Conservation (phyloP, 2,113 vertebrate species). For the Cyanoliseus patagonus region DNA sequence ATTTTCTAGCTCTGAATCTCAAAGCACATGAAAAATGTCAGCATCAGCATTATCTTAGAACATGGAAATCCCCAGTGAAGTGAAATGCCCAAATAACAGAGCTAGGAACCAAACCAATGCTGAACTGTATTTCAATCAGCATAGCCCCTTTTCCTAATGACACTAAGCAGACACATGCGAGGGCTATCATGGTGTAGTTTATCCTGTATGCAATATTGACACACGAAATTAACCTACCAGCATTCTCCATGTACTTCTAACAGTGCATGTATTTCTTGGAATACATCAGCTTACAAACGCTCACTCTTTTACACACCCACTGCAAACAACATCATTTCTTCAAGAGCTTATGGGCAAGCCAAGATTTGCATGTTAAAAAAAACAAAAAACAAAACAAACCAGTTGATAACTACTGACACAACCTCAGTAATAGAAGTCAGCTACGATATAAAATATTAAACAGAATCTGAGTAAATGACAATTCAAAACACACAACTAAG, state of each 20-base stretch:
- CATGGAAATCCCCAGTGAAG: background rate
- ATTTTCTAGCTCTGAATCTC: background rate
- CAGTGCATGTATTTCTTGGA: background rate
- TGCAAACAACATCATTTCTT: background rate
- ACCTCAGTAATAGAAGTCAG: background rate
- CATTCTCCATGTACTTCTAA: background rate
- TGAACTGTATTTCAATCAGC: background rate
- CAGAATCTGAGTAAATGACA: background rate
- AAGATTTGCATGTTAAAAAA: background rate
- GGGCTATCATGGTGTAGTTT: accelerated
- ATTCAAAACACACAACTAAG: background rate
- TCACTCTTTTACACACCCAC: accelerated
- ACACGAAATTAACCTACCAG: background rate
- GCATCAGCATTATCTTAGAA: background rate
- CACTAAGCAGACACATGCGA: background rate
- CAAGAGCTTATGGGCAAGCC: background rate
- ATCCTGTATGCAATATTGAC: background rate
- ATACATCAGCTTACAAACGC: background rate
- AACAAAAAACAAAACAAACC: accelerated
- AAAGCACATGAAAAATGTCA: background rate
- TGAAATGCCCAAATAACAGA: background rate
- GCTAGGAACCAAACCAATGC: background rate
- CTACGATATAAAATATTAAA: background rate
- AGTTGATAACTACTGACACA: background rate
- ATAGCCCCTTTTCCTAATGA: background rate